phyloP scores from a whole-genome alignment of 2,888 invertebrate species.

The Lissocephala sabroskyi region DNA sequence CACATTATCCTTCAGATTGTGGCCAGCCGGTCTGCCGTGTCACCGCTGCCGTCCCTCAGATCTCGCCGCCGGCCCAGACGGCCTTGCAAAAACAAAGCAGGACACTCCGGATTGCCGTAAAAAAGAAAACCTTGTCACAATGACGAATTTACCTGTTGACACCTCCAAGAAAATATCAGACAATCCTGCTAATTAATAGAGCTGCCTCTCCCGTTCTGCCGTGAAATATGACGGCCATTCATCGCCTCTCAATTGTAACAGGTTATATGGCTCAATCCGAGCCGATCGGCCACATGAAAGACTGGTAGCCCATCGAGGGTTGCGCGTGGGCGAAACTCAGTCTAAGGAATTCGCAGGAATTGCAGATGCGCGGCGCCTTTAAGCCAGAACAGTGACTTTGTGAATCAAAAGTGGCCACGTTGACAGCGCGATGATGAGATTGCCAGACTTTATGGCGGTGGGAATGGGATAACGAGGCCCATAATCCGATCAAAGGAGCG shows the following conservation, averaged over 20 bases:
- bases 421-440: too few species aligned
- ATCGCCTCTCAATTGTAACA: constrained; percentile 46
- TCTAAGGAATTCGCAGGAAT: constrained; percentile 28
- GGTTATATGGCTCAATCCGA: constrained; percentile 42
- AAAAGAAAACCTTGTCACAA: constrained; percentile 35
- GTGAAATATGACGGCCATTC: constrained; percentile 20
- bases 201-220: constrained; percentile 11
- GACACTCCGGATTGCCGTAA: constrained; percentile 13
- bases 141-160: constrained; percentile 65
- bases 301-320: constrained; percentile 12
- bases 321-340: background rate
- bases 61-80: constrained; percentile 32
- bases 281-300: constrained; percentile 9
- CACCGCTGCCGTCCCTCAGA: constrained; percentile 49
- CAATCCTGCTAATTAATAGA: constrained; percentile 60
- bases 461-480: too few species aligned
- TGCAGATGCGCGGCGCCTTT: constrained; percentile 21
- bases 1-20: constrained; percentile 62
- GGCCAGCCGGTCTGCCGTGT: constrained; percentile 54
- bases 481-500: too few species aligned
- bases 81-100: constrained; percentile 42
- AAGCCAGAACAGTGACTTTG: constrained; percentile 43
- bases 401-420: too few species aligned
- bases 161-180: constrained; percentile 54
- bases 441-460: too few species aligned